Conservation (phyloP, 1,140 invertebrate species). For the Euwallacea fornicatus region DNA sequence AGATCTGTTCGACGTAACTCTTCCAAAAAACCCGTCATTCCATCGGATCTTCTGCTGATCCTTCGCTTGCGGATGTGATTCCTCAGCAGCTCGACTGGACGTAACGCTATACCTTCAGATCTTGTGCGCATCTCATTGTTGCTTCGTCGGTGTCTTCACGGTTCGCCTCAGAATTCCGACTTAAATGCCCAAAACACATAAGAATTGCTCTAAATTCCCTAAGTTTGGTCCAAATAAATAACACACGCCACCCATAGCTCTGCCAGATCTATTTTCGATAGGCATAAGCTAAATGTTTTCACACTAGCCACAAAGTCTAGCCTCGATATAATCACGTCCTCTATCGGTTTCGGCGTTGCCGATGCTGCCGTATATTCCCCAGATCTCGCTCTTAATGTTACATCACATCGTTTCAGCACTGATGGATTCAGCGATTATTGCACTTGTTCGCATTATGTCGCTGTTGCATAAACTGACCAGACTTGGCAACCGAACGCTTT, state of each 20-base stretch:
- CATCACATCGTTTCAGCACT: not conserved
- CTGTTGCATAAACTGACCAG: not conserved
- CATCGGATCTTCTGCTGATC: too few relatives aligned
- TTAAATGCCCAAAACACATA: too few relatives aligned
- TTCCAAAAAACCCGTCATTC: too few relatives aligned
- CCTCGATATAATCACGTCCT: constrained; percentile 17
- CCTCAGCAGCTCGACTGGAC: too few relatives aligned
- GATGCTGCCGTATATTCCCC: not conserved
- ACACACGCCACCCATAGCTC: not conserved
- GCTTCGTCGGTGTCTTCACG: too few relatives aligned
- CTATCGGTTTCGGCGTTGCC: not conserved
- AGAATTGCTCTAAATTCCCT: too few relatives aligned
- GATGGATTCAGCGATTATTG: not conserved
- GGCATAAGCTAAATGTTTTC: constrained; percentile 15
- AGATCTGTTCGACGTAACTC: too few relatives aligned
- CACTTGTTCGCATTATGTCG: not conserved
- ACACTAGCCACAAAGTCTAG: constrained; percentile 17
- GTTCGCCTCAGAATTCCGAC: too few relatives aligned
- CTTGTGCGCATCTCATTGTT: too few relatives aligned
- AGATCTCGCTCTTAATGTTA: not conserved
- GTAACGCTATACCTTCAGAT: too few relatives aligned
- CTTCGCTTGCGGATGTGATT: too few relatives aligned
- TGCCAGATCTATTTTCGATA: constrained; percentile 18
- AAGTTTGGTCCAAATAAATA: not conserved
- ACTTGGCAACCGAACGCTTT: constrained; percentile 4